phyloP scores from a whole-genome alignment of 2,888 invertebrate species.

The Silvanus unidentatus region DNA sequence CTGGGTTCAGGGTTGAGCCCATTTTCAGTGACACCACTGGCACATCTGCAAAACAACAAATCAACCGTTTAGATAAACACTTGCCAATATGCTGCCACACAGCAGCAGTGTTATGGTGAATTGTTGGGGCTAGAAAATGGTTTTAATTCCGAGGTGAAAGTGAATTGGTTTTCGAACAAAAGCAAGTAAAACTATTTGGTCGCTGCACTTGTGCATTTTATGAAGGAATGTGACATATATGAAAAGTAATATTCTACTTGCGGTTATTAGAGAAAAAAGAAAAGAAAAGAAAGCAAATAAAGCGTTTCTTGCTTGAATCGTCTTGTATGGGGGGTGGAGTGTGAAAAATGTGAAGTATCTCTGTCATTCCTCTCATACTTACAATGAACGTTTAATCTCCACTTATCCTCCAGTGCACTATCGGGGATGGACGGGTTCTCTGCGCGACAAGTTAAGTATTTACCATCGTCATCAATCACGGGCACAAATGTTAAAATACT shows the following conservation, averaged over 20 bases:
- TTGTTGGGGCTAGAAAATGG: too few relatives aligned
- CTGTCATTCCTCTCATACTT: conserved; percentile 47
- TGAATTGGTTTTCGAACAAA: too few relatives aligned
- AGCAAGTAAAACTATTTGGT: too few relatives aligned
- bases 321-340: not conserved
- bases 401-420: conserved; percentile 80
- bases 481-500: conserved; percentile 80
- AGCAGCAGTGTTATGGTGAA: too few relatives aligned
- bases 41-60: conserved; percentile 59
- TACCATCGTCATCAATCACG: conserved; percentile 81
- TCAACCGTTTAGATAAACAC: not conserved
- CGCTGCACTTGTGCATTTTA: too few relatives aligned
- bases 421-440: conserved; percentile 81
- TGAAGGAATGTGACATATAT: too few relatives aligned
- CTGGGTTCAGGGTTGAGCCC: conserved; percentile 77
- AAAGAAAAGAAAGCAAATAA: not conserved
- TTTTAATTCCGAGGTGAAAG: too few relatives aligned
- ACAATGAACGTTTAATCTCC: conserved; percentile 84
- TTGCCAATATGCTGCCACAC: too few relatives aligned
- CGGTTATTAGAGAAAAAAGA: too few relatives aligned
- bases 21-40: conserved; percentile 77
- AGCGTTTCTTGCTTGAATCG: conserved; percentile 1
- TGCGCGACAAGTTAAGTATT: conserved; percentile 80
- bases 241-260: too few relatives aligned
- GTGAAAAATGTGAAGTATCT: not conserved